A percentile compares a stretch with the other conserved stretches of the same genome.
Conservation (phyloP, 2,113 vertebrate genomes). For the Scophthalmus maximus region DNA sequence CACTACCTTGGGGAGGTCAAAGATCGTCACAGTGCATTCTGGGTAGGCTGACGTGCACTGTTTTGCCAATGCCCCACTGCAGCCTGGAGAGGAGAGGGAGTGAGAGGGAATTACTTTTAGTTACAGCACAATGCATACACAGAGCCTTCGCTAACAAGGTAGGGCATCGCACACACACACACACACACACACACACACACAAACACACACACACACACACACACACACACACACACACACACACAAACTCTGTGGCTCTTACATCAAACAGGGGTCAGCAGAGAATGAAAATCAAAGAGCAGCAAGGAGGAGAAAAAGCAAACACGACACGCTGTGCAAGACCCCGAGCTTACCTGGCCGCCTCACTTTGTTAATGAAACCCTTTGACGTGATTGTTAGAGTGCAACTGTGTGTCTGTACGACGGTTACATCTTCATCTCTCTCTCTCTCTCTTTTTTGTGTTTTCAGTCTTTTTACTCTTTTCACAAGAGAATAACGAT, state of each 20-base stretch:
- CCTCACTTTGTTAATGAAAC: constrained; percentile 39
- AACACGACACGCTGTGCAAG: constrained; percentile 31
- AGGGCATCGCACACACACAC: constrained; percentile 5
- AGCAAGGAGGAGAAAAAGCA: constrained; percentile 37
- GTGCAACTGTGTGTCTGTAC: neutral
- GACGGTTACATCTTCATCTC: neutral
- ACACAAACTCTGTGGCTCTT: constrained; percentile 2
- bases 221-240: constrained; percentile 4
- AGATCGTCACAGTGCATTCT: constrained; percentile 83
- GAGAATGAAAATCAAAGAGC: constrained; percentile 63
- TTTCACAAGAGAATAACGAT: too few species aligned
- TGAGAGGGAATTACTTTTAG: constrained; percentile 40
- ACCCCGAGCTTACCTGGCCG: constrained; percentile 24
- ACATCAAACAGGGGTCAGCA: constrained; percentile 64
- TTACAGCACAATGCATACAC: constrained; percentile 43
- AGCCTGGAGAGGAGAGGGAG: constrained; percentile 78
- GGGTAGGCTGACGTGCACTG: constrained; percentile 85
- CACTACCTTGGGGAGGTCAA: constrained; percentile 88
- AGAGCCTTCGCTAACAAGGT: constrained; percentile 44
- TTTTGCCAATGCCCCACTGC: constrained; percentile 88
- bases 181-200: constrained; percentile 1
- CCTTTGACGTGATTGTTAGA: constrained; percentile 19
- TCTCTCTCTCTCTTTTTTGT: too few species aligned
- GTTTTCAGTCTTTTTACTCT: neutral
- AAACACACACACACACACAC: constrained; percentile 3